Conservation (phyloP, 1,140 invertebrate genomes). For the Anthonomus grandis region DNA sequence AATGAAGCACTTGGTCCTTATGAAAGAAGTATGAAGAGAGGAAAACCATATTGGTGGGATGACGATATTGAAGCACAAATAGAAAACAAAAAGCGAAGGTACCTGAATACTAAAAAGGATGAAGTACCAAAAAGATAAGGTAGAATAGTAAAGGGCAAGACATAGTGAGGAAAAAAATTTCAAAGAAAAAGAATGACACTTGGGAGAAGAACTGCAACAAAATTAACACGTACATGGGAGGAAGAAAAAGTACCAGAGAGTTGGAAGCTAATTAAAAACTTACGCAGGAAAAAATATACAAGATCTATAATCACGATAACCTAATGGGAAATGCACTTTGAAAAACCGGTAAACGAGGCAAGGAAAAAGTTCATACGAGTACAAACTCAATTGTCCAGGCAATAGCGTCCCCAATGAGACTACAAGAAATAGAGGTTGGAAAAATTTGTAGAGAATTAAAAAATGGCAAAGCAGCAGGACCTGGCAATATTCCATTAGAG, state of each 20-base stretch:
- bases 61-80: no score
- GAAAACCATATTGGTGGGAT: not conserved
- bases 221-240: not conserved
- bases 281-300: not conserved
- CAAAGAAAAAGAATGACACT: not conserved
- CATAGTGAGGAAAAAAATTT: not conserved
- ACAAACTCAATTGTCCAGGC: no score
- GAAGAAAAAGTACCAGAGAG: not conserved
- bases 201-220: no score
- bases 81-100: no score
- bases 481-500: not conserved
- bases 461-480: not conserved
- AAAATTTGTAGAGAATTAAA: not conserved
- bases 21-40: not conserved
- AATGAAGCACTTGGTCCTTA: not conserved
- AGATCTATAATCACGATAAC: not conserved
- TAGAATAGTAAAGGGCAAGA: no score
- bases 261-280: slow-evolving; percentile 1
- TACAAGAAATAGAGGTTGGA: no score
- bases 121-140: no score
- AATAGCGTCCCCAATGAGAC: no score
- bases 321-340: no score
- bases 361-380: no score
- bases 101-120: no score
- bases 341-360: not conserved